Evolutionary conservation across 2,113 vertebrate genomes (phyloP), one percentile per base, ranked within the genome.

Genomic region (Lepus timidus): DNA sequence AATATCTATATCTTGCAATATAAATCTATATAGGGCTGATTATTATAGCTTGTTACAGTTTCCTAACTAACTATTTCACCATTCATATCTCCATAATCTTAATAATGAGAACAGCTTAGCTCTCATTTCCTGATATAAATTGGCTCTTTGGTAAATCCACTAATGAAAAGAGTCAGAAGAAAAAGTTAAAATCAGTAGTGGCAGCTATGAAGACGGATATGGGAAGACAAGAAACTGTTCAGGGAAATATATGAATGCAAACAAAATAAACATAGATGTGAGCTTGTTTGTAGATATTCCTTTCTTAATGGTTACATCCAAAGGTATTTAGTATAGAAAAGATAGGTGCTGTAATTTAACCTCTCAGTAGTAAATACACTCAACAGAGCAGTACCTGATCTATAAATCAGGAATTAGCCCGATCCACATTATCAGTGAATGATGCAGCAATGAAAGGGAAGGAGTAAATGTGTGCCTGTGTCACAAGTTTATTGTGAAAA

Each of bases 151-250:
- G 44, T 89, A 92, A 93, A 83, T 74, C 68, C 7, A 9, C 0
- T 1, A 1, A 88, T 94, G 78, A 81, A 55, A 61, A 97, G 33
- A 95, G 80, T 14, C 91, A 93, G 95, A 88, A 92, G 94, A 93
- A 92, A 73, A 85, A 93, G 64, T 92, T 80, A 97, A 96, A 97
- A 85, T 29, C 55, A 73, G 74, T 90, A n/a, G 68, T 33, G 94
- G 71, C 49, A 95, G 84, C 89, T 70, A 92, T 27, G 68, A 31
- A 88, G 89, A 70, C 23, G 71, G 64, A 79, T 67, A 61, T 44
- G 16, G 70, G 81, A 86, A 85, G 49, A 74, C 79, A 78, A 19
- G 1, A 64, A 88, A 62, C 81, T 20, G 55, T 71, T 92, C 55
- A 94, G 22, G 65, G 71, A 85, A 73, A 81, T 95, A 7, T 2